Evolutionary conservation across 2,113 vertebrate genomes (phyloP), one percentile per base, ranked within the genome.

Genomic region (Leptobrachium leishanense): DNA sequence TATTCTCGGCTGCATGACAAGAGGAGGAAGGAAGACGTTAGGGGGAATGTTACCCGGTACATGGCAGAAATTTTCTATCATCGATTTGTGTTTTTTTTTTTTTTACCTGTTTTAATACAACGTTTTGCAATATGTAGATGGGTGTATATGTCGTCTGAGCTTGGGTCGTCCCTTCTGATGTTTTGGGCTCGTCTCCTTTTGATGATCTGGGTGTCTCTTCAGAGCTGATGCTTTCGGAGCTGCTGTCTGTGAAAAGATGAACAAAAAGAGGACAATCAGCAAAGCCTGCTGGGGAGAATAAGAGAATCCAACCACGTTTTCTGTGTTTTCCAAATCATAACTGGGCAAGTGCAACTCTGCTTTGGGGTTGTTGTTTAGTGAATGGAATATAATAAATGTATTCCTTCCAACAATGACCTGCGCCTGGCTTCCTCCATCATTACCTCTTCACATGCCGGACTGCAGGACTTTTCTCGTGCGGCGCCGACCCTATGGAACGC

Each of bases 101-200:
- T 64, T 2, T 71, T 12, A 79, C 77, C 69, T 79, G 59, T 72
- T 79, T 79, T 7, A 79, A 59, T 42, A 79, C 41, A 5, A 79
- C 8, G 5, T 79, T 79, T 31, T 79, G 77, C n/a, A 79, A 44
- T 59, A 79, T 79, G n/a, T 79, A 79, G 9, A 79, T 66, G 9
- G 77, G 59, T 3, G 44, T 43, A 15, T 43, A 72, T 2, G 69
- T 13, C 5, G 46, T 6, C 62, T 72, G 68, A 12, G 44, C 13
- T 2, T 39, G 59, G 1, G 57, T 1, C 9, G 68, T 40, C 2
- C 2, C 20, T 41, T 53, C 43, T 7, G 59, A 53, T 31, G 6
- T 10, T 3, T 41, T 43, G 1, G 43, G 13, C 12, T 2, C 44
- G 3, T 15, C 64, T 31, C 2, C 5, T 8, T 7, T 8, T 53